Base-by-base conservation (phyloP, 1,140 invertebrate species). In the Cotesia glomerata region DNA sequence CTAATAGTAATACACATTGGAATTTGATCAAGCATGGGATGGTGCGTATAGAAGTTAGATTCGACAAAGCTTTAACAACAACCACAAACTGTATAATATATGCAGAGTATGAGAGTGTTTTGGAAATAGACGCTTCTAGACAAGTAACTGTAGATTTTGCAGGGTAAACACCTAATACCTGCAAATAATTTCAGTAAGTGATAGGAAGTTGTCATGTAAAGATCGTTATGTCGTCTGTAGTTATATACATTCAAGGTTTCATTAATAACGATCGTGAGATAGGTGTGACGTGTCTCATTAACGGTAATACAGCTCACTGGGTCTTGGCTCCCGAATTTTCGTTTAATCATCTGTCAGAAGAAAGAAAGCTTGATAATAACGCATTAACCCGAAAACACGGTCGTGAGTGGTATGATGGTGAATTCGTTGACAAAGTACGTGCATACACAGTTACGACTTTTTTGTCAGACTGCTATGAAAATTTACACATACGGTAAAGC, bases 31-130 rank as follows among this genome's bases (percentile, higher is more conserved):
- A 68, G 66, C 75, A 81, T 65, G 79, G 79, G 39, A 80, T 73
- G 18, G 13, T 83, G 49, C 70, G 77, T 18, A 72, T 83, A 66
- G 82, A 84, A 75, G 74, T 83, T 39, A 85, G 81, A 26, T 78
- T 78, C 26, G 85, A 85, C 76, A 76, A 85, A 66, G 82, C 80
- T 49, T 49, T 85, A 11, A 49, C 63, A 0, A 35, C 75, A 71
- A 78, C 81, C 16, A 68, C 82, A 45, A 71, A 71, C 32, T 63
- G 49, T 52, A 54, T 71, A 9, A 63, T 71, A n/a, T 64, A 71
- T 64, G 69, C 69, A 9, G 69, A 64, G 16, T 71, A 54, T 71
- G 61, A 71, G 3, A 71, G 56, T 45, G 39, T 71, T 0, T n/a
- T 71, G 1, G 61, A 71, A 49, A 71, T 71, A 56, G 45, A 49